phyloP scores from a whole-genome alignment of 2,888 invertebrate genomes.

The Melanostoma scalare region DNA sequence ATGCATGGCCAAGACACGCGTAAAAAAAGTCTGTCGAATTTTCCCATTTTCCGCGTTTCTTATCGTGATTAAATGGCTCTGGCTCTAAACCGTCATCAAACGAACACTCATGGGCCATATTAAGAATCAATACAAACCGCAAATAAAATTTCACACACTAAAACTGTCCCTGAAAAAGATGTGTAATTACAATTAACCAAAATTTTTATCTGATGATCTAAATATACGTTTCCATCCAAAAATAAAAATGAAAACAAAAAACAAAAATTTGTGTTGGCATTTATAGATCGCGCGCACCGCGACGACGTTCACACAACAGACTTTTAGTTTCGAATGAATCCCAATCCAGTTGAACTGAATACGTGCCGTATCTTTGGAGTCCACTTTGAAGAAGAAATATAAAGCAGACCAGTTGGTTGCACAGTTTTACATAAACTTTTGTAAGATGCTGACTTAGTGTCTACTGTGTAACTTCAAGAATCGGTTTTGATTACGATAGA shows the following conservation, averaged over 20 bases:
- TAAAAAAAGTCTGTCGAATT: constrained; percentile 89
- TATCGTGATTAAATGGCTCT: constrained; percentile 78
- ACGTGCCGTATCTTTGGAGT: constrained; percentile 56
- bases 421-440: no score
- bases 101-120: constrained; percentile 72
- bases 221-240: constrained; percentile 51
- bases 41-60: constrained; percentile 87
- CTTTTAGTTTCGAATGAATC: constrained; percentile 57
- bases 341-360: constrained; percentile 58
- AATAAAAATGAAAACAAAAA: constrained; percentile 46
- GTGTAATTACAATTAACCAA: constrained; percentile 17
- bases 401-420: neutral
- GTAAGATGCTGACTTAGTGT: no score
- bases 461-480: no score
- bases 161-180: constrained; percentile 15
- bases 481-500: no score
- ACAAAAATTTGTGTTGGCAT: constrained; percentile 36
- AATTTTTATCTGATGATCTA: constrained; percentile 33
- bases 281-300: constrained; percentile 45
- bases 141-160: constrained; percentile 17
- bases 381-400: constrained; percentile 2
- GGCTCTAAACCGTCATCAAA: constrained; percentile 79
- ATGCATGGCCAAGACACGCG: constrained; percentile 90
- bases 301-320: constrained; percentile 45
- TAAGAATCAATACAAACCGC: constrained; percentile 11